Evolutionary conservation across 2,888 invertebrate genomes (phyloP).

Genomic region (Aporophyla nigra): DNA sequence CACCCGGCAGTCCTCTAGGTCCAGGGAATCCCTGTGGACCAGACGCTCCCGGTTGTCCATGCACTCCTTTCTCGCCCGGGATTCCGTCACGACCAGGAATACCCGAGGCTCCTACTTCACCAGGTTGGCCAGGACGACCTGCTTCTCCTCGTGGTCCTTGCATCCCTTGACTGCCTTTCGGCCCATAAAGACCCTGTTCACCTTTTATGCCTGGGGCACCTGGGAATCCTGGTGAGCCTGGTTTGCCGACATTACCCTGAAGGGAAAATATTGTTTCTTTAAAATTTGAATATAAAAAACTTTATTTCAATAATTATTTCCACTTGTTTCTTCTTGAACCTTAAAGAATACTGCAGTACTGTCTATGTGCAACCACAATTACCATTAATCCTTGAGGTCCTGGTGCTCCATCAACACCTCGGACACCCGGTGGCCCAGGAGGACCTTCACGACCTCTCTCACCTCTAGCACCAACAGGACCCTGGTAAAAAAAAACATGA

Average conservation of each 20-base stretch:
- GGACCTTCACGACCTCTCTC: constrained; percentile 96
- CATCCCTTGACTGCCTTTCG: constrained; percentile 95
- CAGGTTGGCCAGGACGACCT: constrained; percentile 94
- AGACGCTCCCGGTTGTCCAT: constrained; percentile 93
- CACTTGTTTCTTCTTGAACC: not conserved
- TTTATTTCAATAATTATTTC: not conserved
- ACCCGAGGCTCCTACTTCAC: constrained; percentile 94
- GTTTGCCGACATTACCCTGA: constrained; percentile 95
- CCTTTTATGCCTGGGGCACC: constrained; percentile 96
- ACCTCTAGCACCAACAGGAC: constrained; percentile 95
- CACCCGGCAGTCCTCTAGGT: constrained; percentile 94
- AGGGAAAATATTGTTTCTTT: constrained; percentile 21
- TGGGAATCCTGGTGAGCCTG: constrained; percentile 96
- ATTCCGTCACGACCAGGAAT: constrained; percentile 95
- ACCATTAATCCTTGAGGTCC: constrained; percentile 95
- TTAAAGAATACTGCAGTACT: not conserved
- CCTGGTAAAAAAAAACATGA: constrained; percentile 84
- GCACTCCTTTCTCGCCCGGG: constrained; percentile 95
- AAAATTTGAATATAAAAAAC: not conserved
- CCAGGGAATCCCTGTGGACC: constrained; percentile 96
- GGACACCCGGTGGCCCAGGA: constrained; percentile 94
- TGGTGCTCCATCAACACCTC: constrained; percentile 95
- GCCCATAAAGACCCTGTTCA: constrained; percentile 93
- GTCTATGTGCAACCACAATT: constrained; percentile 69
- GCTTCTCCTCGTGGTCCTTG: constrained; percentile 96